phyloP scores from a whole-genome alignment of 2,888 invertebrate species.

The Ochlodes sylvanus region DNA sequence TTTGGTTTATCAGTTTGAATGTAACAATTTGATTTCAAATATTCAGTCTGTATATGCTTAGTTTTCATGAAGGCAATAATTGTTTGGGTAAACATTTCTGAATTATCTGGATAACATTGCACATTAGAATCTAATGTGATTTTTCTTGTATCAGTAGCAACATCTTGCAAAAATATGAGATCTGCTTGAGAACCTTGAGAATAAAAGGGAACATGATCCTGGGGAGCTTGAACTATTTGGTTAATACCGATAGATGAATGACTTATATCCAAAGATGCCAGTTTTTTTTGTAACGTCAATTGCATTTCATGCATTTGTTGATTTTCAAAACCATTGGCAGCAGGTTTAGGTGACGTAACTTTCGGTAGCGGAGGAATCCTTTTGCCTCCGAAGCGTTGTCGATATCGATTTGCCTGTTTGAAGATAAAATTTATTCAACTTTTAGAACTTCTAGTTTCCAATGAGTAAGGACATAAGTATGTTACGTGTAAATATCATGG shows the following conservation, averaged over 20 bases:
- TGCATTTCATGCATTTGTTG: conserved; percentile 78
- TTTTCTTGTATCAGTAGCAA: conserved; percentile 70
- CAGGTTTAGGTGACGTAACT: conserved; percentile 55
- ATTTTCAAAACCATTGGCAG: conserved; percentile 59
- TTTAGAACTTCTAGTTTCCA: conserved; percentile 39
- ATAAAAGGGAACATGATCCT: conserved; percentile 65
- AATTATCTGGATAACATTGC: conserved; percentile 62
- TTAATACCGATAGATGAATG: conserved; percentile 71
- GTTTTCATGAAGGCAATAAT: conserved; percentile 67
- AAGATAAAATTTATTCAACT: conserved; percentile 60
- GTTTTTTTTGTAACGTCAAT: conserved; percentile 69
- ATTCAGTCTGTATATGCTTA: conserved; percentile 68
- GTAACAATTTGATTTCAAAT: conserved; percentile 53
- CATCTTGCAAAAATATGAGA: conserved; percentile 68
- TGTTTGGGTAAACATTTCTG: conserved; percentile 75
- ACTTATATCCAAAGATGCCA: conserved; percentile 68
- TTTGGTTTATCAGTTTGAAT: conserved; percentile 71
- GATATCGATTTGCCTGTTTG: conserved; percentile 81
- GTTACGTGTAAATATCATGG: neutral
- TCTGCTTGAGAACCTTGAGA: conserved; percentile 79
- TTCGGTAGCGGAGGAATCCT: conserved; percentile 65
- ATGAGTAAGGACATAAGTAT: conserved; percentile 40
- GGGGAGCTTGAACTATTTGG: conserved; percentile 69
- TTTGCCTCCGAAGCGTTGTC: conserved; percentile 73
- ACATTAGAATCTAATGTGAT: conserved; percentile 70